Percentiles rank a stretch among this genome's conserved stretches.
Evolutionary conservation across 92 coral and sea anemone species (phyloP).

Genomic region (Phenganax subtilis): DNA sequence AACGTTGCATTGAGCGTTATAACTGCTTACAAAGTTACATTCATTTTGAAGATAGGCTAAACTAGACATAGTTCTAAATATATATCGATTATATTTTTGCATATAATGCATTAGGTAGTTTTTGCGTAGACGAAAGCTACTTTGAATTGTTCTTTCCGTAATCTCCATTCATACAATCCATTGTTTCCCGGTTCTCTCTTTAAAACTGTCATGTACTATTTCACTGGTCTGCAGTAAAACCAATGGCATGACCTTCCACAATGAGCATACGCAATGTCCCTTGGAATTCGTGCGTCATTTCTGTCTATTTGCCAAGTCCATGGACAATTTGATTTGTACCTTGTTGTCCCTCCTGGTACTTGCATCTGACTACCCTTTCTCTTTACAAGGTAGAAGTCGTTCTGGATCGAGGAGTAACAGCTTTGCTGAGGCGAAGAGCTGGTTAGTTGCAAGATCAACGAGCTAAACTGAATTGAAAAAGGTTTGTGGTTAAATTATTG

Average conservation of each 20-base stretch:
- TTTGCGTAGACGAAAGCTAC: conserved; percentile 43
- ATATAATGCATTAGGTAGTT: background rate
- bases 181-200: conserved; percentile 22
- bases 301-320: background rate
- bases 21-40: too few species aligned
- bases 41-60: background rate
- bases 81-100: background rate
- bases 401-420: background rate
- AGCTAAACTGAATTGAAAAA: background rate
- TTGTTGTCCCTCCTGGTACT: background rate
- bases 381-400: background rate
- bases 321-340: background rate
- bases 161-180: conserved; percentile 16
- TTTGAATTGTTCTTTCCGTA: conserved; percentile 1
- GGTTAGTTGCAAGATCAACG: background rate
- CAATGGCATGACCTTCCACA: background rate
- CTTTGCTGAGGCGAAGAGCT: background rate
- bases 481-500: background rate
- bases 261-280: background rate
- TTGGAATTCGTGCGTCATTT: background rate
- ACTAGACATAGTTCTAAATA: background rate
- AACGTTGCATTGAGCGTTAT: too few species aligned
- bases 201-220: background rate
- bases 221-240: conserved; percentile 11
- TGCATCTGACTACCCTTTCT: background rate